phyloP scores from a whole-genome alignment of 2,888 invertebrate genomes.

The Meganola albula region DNA sequence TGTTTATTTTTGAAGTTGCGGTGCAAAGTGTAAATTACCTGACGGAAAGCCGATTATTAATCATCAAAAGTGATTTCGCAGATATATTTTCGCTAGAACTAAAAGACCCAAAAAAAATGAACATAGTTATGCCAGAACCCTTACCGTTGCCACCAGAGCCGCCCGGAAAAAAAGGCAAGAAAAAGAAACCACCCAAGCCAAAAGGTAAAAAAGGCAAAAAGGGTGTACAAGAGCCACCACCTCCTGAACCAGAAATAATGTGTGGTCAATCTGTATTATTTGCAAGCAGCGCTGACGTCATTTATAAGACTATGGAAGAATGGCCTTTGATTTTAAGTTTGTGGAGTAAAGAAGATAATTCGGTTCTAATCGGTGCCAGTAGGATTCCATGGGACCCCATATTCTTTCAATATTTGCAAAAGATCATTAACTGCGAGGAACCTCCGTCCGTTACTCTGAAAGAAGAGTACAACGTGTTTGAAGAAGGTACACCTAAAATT shows the following conservation, averaged over 20 bases:
- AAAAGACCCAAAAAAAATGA: conserved; percentile 67
- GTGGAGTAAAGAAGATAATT: conserved; percentile 64
- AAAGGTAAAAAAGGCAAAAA: conserved; percentile 39
- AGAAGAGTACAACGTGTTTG: conserved; percentile 65
- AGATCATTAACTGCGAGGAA: conserved; percentile 38
- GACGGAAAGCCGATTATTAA: conserved; percentile 47
- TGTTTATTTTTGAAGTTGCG: conserved; percentile 69
- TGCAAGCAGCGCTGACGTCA: conserved; percentile 55
- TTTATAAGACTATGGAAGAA: conserved; percentile 58
- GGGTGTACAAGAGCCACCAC: conserved; percentile 40
- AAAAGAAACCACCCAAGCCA: conserved; percentile 41
- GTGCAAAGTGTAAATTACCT: conserved; percentile 54
- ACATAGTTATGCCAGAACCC: conserved; percentile 65
- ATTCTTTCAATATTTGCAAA: conserved; percentile 48
- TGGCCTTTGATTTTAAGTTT: conserved; percentile 55
- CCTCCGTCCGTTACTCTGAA: conserved; percentile 46
- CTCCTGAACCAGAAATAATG: conserved; percentile 61
- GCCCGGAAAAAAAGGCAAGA: conserved; percentile 47
- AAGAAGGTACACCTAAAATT: conserved; percentile 59
- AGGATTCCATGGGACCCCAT: conserved; percentile 57
- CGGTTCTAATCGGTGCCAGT: conserved; percentile 51
- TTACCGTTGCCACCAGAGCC: conserved; percentile 61
- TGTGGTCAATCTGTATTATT: conserved; percentile 67
- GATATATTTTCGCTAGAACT: conserved; percentile 65
- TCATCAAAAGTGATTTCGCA: conserved; percentile 62